These are phyloP conservation scores for Scaptomyza pallida DNA, from an alignment of 1,140 invertebrate genomes.

Conservation along the genomic window DNA sequence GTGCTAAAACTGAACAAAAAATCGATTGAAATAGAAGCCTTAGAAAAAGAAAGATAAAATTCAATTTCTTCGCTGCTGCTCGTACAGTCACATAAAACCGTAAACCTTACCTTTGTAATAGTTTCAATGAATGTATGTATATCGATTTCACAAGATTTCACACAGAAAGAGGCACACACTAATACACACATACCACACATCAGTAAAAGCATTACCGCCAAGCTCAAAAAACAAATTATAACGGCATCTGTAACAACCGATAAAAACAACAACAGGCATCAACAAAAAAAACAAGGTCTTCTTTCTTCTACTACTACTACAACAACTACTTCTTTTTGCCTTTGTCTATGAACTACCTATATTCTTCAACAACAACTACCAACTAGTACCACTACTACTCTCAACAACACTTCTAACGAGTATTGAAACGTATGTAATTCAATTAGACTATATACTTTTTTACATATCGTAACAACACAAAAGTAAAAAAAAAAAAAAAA, in stretches of 20 bases:
- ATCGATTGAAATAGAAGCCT: too few relatives aligned
- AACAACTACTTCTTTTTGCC: slow-evolving; percentile 24
- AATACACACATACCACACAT: too few relatives aligned
- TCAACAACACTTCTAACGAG: slow-evolving; percentile 53
- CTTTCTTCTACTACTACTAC: slow-evolving; percentile 25
- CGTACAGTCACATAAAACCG: too few relatives aligned
- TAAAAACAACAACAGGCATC: slow-evolving; percentile 22
- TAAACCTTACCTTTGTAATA: too few relatives aligned
- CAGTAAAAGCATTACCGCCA: slow-evolving; percentile 4
- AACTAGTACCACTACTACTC: slow-evolving; percentile 48
- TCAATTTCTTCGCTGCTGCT: too few relatives aligned
- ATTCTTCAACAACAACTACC: slow-evolving; percentile 28
- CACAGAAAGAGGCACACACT: too few relatives aligned
- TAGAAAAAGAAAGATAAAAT: too few relatives aligned
- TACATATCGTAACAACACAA: slow-evolving; percentile 12
- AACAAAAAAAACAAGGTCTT: slow-evolving; percentile 37
- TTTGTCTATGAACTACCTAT: slow-evolving; percentile 26
- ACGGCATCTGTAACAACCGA: slow-evolving; percentile 16
- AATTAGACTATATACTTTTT: slow-evolving; percentile 31
- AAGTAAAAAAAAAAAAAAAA: slow-evolving; percentile 24
- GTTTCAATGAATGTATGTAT: too few relatives aligned
- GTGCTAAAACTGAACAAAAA: too few relatives aligned
- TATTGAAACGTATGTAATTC: slow-evolving; percentile 67
- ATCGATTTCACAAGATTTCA: too few relatives aligned
- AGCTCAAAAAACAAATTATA: slow-evolving; percentile 11